Evolutionary conservation across 2,113 vertebrate genomes (phyloP).

Genomic region (Tetraodon nigroviridis): DNA sequence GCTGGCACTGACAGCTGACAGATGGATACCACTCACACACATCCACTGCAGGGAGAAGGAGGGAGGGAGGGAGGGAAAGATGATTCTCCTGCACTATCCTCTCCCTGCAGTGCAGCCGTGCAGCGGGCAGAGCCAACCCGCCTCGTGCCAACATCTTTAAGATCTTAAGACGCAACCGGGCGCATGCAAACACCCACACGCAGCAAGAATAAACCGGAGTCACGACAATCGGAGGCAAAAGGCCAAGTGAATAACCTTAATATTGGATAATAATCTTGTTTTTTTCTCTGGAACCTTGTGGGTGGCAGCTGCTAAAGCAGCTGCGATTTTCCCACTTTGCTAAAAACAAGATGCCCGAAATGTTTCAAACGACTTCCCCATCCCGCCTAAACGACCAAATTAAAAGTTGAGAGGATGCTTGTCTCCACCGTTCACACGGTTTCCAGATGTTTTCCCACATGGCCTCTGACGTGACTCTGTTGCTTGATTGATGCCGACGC

Average conservation of each 20-base stretch:
- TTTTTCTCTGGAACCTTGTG: background rate
- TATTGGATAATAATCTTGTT: background rate
- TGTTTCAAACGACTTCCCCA: too few species aligned
- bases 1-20: slow-evolving; percentile 98
- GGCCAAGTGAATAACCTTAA: background rate
- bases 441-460: slow-evolving; percentile 39
- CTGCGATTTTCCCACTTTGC: too few species aligned
- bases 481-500: slow-evolving; percentile 25
- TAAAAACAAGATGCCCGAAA: too few species aligned
- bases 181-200: background rate
- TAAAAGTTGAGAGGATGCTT: too few species aligned
- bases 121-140: slow-evolving; percentile 79
- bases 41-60: slow-evolving; percentile 32
- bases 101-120: slow-evolving; percentile 86
- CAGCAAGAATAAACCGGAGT: background rate
- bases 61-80: slow-evolving; percentile 51
- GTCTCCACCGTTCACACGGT: background rate
- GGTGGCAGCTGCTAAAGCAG: too few species aligned
- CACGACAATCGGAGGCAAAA: background rate
- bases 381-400: too few species aligned
- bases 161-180: slow-evolving; percentile 15
- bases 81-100: slow-evolving; percentile 84
- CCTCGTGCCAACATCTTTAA: slow-evolving; percentile 62
- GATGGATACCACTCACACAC: slow-evolving; percentile 98
- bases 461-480: slow-evolving; percentile 22